Evolutionary conservation across 1,140 invertebrate genomes (phyloP).

Genomic region (Ceratosolen solmsi): DNA sequence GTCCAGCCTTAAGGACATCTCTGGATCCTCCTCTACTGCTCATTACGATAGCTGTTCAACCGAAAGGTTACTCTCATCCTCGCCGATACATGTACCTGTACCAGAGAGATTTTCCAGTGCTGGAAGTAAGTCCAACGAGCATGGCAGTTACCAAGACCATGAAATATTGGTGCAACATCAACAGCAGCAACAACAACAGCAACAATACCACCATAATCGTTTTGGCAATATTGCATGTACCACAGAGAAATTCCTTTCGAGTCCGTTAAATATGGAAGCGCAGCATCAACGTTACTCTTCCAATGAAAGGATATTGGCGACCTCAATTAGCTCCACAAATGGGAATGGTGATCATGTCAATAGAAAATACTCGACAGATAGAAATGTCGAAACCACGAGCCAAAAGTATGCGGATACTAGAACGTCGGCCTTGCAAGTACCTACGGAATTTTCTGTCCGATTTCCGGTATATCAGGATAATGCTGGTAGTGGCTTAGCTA

Average conservation of each 20-base stretch:
- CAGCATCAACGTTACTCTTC: constrained; percentile 67
- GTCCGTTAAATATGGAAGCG: constrained; percentile 64
- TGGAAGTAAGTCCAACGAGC: constrained; percentile 44
- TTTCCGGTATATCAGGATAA: constrained; percentile 62
- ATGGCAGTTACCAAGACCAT: constrained; percentile 57
- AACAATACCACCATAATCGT: constrained; percentile 59
- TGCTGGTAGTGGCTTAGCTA: constrained; percentile 60
- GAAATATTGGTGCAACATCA: constrained; percentile 48
- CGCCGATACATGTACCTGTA: constrained; percentile 66
- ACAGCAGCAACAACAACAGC: constrained; percentile 27
- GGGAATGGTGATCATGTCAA: constrained; percentile 12
- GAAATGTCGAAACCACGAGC: constrained; percentile 59
- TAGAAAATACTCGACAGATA: constrained; percentile 58
- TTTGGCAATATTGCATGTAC: constrained; percentile 59
- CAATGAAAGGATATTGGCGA: constrained; percentile 60
- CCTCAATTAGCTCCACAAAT: background rate
- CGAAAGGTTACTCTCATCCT: constrained; percentile 64
- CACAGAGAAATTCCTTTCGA: constrained; percentile 65
- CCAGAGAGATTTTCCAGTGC: constrained; percentile 66
- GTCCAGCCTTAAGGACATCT: constrained; percentile 54
- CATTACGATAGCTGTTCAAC: constrained; percentile 51
- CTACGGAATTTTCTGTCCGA: constrained; percentile 59
- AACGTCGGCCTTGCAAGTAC: constrained; percentile 60
- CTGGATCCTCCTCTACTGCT: constrained; percentile 52
- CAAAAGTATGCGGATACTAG: constrained; percentile 66